Base-by-base conservation (phyloP, 2,888 invertebrate genomes). In the Diplolepis rosae region DNA sequence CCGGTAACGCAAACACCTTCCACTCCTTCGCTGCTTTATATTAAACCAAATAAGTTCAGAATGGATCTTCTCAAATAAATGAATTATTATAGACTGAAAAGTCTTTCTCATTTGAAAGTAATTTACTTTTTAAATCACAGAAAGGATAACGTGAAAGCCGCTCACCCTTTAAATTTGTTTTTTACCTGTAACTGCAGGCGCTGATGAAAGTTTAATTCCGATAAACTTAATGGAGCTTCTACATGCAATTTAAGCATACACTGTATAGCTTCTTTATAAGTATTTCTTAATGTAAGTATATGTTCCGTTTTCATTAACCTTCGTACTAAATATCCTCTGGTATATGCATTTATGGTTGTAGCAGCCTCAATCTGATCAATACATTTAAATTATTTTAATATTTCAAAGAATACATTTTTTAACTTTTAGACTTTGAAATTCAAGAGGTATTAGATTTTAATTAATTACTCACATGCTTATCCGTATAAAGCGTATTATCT, bases 301-400 rank as follows among this genome's bases (percentile, higher is more conserved):
- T 94, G 93, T 81, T 94, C 95, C 0, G 97, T 96, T 80, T 91
- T 91, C 90, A 97, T 92, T 67, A 98, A 90, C 51, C 96, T 92
- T 65, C 98, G 92, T 24, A 94, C 94, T 68, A 98, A 90, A 87
- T 92, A 97, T 0, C 98, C 97, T 81, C 93, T 93, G 27, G 91
- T 92, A 80, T 90, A 90, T 7, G 95, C 94, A 77, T 92, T 93
- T 72, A 95, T 93, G 76, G 90, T 89, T 27, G 91, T 91, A 15
- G 93, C 94, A 3, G 95, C 95, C 79, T 87, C 85, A 73, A 89
- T 83, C 90, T 90, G 71, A 18, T 45, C 5, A 1, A 9, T 45
- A 1, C 15, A 45, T 45, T 45, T 7, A 45, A 7, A 45, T 73
- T 67, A 73, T 39, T 15, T 39, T 45, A 18, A 18, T 18, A 52